phyloP scores from a whole-genome alignment of 2,797 vertebrate species.

The Lagothrix lagotricha region DNA sequence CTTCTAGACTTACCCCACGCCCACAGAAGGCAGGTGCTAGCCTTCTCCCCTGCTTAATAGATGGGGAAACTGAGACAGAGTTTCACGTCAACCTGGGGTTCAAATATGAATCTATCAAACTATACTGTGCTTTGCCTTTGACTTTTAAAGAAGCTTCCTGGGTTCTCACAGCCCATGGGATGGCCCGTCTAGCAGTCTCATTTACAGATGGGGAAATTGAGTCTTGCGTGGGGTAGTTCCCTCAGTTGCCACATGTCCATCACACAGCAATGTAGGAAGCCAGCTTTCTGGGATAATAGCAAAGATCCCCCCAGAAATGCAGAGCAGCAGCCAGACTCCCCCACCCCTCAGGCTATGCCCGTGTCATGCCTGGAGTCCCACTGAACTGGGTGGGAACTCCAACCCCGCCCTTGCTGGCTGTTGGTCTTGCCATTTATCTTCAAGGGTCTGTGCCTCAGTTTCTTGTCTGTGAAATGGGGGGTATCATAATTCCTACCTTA shows the following conservation, averaged over 20 bases:
- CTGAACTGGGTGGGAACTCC: neutral
- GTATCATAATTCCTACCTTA: neutral
- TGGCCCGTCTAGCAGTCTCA: neutral
- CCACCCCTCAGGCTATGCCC: neutral
- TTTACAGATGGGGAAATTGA: conserved; percentile 15
- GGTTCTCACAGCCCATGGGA: neutral
- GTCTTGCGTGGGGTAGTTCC: neutral
- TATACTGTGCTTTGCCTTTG: neutral
- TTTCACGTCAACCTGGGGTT: neutral
- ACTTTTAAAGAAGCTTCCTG: neutral
- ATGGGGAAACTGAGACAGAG: neutral
- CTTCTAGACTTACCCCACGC: neutral
- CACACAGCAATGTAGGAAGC: neutral
- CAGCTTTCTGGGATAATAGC: neutral
- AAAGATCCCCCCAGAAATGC: neutral
- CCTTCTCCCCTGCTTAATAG: neutral
- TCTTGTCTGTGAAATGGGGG: neutral
- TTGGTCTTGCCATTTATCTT: neutral
- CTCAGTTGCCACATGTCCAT: neutral
- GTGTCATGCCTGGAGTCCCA: neutral
- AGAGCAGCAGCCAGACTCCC: neutral
- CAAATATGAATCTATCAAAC: neutral
- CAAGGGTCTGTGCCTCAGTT: conserved; percentile 13
- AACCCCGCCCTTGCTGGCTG: neutral
- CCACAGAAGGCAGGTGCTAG: neutral